Conservation (phyloP, 2,797 vertebrate species). For the Phylloscopus collybita region DNA sequence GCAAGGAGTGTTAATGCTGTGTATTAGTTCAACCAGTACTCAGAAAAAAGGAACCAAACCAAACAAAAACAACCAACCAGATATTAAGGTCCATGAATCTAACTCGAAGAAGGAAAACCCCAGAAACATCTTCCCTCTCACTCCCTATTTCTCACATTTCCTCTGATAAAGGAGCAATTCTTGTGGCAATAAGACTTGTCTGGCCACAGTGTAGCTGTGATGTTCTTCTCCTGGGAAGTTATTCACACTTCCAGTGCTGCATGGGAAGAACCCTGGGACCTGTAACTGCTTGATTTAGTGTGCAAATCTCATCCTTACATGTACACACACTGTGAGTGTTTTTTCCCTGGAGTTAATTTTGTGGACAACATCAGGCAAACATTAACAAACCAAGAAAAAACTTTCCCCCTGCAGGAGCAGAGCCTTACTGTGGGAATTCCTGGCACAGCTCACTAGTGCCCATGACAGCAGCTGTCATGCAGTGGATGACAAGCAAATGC, state of each 20-base stretch:
- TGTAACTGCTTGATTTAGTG: not conserved
- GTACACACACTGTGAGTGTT: not conserved
- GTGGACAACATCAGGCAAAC: not conserved
- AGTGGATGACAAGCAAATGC: not conserved
- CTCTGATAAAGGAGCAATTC: not conserved
- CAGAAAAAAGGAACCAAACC: not conserved
- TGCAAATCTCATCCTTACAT: not conserved
- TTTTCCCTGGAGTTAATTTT: not conserved
- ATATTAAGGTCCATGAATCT: not conserved
- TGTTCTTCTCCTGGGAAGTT: not conserved
- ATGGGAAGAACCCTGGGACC: not conserved
- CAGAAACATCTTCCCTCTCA: not conserved
- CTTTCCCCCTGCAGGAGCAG: not conserved
- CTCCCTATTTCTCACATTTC: not conserved
- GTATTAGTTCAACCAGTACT: not conserved
- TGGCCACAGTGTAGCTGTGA: not conserved
- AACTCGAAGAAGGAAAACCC: not conserved
- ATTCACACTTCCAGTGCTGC: not conserved
- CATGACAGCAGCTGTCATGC: not conserved
- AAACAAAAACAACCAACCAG: not conserved
- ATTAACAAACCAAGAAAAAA: not conserved
- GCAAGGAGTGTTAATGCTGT: not conserved
- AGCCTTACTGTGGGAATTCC: not conserved
- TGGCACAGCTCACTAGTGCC: not conserved
- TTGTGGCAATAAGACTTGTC: not conserved